A percentile compares a stretch with the other conserved stretches of the same genome.
These are phyloP conservation scores for Amazonetta brasiliensis DNA, from an alignment of 2,797 vertebrate genomes.

Conservation along the genomic window DNA sequence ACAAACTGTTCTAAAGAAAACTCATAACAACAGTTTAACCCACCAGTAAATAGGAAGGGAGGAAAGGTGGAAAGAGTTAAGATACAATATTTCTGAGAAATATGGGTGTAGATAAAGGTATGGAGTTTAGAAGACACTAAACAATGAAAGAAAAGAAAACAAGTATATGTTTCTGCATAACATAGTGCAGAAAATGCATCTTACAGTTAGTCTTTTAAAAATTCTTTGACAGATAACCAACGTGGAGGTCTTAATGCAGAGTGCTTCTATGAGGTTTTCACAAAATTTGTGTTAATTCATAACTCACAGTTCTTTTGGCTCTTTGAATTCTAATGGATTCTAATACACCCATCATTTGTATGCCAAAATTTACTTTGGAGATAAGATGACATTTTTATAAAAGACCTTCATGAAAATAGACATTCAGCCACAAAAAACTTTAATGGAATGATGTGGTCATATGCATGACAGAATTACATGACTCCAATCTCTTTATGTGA, in stretches of 20 bases:
- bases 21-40: background rate
- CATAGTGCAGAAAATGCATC: background rate
- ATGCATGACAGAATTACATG: constrained; percentile 44
- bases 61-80: background rate
- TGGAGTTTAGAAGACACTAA: background rate
- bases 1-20: background rate
- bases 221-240: background rate
- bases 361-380: constrained; percentile 70
- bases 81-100: background rate
- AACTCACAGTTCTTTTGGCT: constrained; percentile 22
- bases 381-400: constrained; percentile 66
- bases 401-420: constrained; percentile 75
- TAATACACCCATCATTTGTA: constrained; percentile 69
- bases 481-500: constrained; percentile 2
- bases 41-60: background rate
- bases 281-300: constrained; percentile 48
- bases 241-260: background rate
- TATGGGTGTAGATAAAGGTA: background rate
- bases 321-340: constrained; percentile 52
- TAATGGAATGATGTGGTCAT: constrained; percentile 67
- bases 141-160: background rate
- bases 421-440: constrained; percentile 45
- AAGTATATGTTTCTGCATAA: background rate
- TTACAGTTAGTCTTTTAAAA: constrained; percentile 2
- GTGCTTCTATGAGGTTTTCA: constrained; percentile 49